Evolutionary conservation across 2,113 vertebrate genomes (phyloP).

Genomic region (Gymnogyps californianus): DNA sequence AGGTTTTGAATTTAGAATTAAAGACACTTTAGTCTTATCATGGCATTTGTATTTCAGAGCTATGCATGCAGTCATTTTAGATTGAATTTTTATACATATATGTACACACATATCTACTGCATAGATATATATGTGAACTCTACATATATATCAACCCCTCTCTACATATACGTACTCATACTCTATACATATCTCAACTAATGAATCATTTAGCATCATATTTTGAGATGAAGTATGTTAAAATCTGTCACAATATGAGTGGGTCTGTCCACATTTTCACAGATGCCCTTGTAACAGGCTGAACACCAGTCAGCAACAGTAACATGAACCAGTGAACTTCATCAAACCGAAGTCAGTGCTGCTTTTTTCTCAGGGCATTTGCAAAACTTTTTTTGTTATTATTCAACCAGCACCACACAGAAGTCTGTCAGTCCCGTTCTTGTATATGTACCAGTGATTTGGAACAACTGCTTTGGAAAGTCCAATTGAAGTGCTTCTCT

Average conservation of each 20-base stretch:
- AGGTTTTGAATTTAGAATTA: background rate
- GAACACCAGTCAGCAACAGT: background rate
- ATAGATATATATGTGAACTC: background rate
- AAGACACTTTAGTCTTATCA: background rate
- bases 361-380: background rate
- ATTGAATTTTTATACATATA: background rate
- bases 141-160: background rate
- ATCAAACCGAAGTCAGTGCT: background rate
- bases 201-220: background rate
- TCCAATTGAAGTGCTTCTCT: background rate
- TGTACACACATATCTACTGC: too few species aligned
- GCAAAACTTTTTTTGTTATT: background rate
- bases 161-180: background rate
- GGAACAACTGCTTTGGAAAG: background rate
- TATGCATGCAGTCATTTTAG: background rate
- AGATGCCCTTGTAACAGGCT: background rate
- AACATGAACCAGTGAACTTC: background rate
- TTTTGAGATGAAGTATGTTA: background rate
- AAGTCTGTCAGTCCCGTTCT: background rate
- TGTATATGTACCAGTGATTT: background rate
- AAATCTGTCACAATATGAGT: background rate
- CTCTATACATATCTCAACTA: background rate
- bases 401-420: background rate
- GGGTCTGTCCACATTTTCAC: background rate
- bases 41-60: background rate